Conservation (phyloP, 2,113 vertebrate genomes). For the Otolemur garnettii region DNA sequence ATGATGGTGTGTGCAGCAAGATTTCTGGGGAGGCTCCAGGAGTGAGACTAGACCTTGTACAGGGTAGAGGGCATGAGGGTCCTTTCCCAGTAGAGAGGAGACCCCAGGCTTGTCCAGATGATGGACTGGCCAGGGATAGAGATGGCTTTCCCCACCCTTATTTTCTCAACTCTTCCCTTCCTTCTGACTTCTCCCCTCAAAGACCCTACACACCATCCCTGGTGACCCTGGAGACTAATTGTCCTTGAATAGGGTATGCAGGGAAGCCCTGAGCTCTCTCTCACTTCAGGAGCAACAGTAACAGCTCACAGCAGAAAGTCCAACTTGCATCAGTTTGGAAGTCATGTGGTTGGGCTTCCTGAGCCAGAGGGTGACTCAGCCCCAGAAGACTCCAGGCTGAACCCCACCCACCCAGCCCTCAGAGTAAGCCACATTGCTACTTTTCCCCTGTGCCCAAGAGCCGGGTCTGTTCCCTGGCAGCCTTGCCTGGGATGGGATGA, state of each 20-base stretch:
- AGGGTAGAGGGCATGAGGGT: neutral
- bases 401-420: neutral
- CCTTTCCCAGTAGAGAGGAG: neutral
- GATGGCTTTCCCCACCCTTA: neutral
- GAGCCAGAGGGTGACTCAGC: slow-evolving; percentile 58
- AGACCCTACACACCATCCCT: fast-evolving
- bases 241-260: no score
- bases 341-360: slow-evolving; percentile 2
- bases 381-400: neutral
- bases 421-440: neutral
- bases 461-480: neutral
- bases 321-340: neutral
- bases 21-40: neutral
- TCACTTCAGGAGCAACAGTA: neutral
- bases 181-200: no score
- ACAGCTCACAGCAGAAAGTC: neutral
- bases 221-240: no score
- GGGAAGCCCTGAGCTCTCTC: neutral
- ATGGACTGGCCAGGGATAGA: neutral
- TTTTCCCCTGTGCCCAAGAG: neutral
- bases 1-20: neutral
- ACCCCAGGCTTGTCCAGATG: neutral
- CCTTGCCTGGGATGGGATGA: neutral
- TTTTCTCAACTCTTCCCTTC: no score
- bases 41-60: neutral